Percentiles rank a stretch among this genome's conserved stretches.
Evolutionary conservation across 2,888 invertebrate species (phyloP).

Genomic region (Cheiracanthium punctorium): DNA sequence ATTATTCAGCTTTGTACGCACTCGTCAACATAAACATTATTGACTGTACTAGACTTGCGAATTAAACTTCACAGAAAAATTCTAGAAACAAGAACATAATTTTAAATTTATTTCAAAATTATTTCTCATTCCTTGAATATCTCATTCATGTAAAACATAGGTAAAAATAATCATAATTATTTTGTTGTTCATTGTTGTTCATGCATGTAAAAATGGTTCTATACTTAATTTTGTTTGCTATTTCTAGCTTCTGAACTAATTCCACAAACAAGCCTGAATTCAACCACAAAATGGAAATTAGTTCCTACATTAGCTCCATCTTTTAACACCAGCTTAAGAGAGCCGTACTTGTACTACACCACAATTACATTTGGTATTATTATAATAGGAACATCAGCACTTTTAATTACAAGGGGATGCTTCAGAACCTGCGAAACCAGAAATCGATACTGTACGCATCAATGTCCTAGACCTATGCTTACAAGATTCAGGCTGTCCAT

Average conservation of each 20-base stretch:
- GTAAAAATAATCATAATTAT: neutral
- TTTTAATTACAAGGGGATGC: conserved; percentile 22
- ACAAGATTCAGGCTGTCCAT: conserved; percentile 5
- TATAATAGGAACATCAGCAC: conserved; percentile 31
- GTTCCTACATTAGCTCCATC: conserved; percentile 9
- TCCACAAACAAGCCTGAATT: neutral
- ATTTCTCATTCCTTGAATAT: no score
- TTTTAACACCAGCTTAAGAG: neutral
- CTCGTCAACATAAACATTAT: no score
- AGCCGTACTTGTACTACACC: conserved; percentile 40
- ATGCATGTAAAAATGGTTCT: neutral
- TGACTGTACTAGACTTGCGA: no score
- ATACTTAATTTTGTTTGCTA: conserved; percentile 20
- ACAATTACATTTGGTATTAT: conserved; percentile 28
- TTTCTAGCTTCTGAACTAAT: conserved; percentile 20
- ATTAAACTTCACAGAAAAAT: no score
- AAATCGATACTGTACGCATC: neutral
- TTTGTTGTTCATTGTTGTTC: no score
- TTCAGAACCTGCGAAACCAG: neutral
- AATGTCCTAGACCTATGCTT: neutral
- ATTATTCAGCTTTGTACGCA: no score
- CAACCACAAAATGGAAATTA: neutral
- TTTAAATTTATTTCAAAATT: no score
- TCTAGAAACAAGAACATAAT: no score
- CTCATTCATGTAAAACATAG: no score